These are phyloP conservation scores for Ploceus nigricollis DNA, from an alignment of 2,113 vertebrate genomes.

Conservation along the genomic window DNA sequence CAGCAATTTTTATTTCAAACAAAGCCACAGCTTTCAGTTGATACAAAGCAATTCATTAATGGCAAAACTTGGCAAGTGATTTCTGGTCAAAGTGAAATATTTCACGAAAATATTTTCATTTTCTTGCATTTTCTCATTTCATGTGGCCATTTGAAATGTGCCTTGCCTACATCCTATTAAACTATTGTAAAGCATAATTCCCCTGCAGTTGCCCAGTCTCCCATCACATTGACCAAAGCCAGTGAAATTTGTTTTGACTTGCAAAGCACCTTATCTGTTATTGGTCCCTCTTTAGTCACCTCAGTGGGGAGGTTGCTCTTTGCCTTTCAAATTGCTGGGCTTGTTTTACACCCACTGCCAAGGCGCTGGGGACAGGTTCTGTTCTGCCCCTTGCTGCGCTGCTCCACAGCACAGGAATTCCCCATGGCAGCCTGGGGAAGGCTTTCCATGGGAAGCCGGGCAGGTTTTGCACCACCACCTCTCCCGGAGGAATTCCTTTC, in stretches of 20 bases:
- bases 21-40: neutral
- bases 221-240: neutral
- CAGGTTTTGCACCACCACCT: neutral
- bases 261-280: neutral
- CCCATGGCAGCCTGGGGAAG: neutral
- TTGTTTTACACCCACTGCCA: neutral
- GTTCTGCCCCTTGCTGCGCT: neutral
- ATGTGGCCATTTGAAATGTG: neutral
- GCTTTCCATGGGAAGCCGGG: neutral
- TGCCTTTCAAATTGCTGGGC: neutral
- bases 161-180: neutral
- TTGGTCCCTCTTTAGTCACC: fast-evolving
- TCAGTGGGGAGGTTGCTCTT: neutral
- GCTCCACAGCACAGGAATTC: fast-evolving
- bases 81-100: neutral
- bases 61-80: neutral
- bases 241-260: neutral
- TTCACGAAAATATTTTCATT: neutral
- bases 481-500: neutral
- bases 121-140: neutral
- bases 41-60: neutral
- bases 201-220: neutral
- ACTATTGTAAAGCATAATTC: neutral
- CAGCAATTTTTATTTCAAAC: constrained; percentile 3
- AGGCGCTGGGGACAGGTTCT: neutral